phyloP scores from a whole-genome alignment of 2,888 invertebrate species.

The Lordiphosa fenestrarum region DNA sequence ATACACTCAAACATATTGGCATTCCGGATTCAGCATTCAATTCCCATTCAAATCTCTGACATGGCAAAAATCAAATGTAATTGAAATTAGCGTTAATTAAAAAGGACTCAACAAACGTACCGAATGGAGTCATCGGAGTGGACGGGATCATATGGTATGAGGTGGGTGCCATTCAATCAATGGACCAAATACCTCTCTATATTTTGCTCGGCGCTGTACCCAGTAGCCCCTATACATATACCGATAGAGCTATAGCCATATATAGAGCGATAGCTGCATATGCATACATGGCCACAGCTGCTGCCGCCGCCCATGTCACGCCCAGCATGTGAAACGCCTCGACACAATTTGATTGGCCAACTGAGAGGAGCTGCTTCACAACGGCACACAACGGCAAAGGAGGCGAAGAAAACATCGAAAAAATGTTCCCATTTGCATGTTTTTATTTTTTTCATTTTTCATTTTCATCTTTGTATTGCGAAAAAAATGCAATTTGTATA shows the following conservation, averaged over 20 bases:
- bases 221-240: no score
- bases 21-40: no score
- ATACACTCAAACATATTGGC: no score
- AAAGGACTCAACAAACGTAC: background rate
- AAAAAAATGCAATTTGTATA: slow-evolving; percentile 42
- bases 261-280: slow-evolving; percentile 2
- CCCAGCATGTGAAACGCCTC: slow-evolving; percentile 47
- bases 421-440: slow-evolving; percentile 2
- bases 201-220: no score
- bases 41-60: no score
- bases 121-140: background rate
- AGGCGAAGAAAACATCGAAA: slow-evolving; percentile 8
- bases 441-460: slow-evolving; percentile 5
- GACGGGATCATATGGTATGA: no score
- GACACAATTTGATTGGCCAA: slow-evolving; percentile 58
- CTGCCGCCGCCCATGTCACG: slow-evolving; percentile 52
- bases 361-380: slow-evolving; percentile 6
- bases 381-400: slow-evolving; percentile 3
- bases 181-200: no score
- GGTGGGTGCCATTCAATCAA: no score
- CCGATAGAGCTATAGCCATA: no score
- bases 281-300: background rate
- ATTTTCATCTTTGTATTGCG: slow-evolving; percentile 34
- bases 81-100: no score
- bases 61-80: no score